Percentiles rank a stretch among this genome's conserved stretches.
phyloP scores from a whole-genome alignment of 2,888 invertebrate species.

The Spialia ferax region DNA sequence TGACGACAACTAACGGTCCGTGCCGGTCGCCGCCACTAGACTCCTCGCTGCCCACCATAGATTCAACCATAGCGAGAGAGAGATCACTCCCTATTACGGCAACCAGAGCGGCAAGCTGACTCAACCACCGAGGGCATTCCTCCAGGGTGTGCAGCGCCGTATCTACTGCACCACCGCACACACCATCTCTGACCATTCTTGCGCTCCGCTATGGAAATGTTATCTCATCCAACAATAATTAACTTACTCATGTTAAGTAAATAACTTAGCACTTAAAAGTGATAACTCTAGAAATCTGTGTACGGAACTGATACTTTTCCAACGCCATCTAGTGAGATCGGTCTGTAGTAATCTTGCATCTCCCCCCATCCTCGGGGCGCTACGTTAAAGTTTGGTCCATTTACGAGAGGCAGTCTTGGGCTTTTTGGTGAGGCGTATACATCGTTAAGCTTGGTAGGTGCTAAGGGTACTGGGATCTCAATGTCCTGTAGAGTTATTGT shows the following conservation, averaged over 20 bases:
- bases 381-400: constrained; percentile 91
- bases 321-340: constrained; percentile 90
- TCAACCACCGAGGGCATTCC: too few relatives aligned
- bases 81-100: too few relatives aligned
- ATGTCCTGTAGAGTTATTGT: constrained; percentile 65
- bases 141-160: too few relatives aligned
- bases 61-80: too few relatives aligned
- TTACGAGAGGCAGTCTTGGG: constrained; percentile 71
- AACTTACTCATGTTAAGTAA: neutral
- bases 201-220: constrained; percentile 3
- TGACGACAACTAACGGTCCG: too few relatives aligned
- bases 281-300: constrained; percentile 81
- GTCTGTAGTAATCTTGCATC: constrained; percentile 89
- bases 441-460: constrained; percentile 80
- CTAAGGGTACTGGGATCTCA: constrained; percentile 73
- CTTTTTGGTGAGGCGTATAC: constrained; percentile 79
- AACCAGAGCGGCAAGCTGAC: too few relatives aligned
- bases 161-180: too few relatives aligned
- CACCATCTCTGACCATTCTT: neutral
- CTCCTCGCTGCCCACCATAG: too few relatives aligned
- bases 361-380: constrained; percentile 94
- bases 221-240: constrained; percentile 2
- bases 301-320: constrained; percentile 66
- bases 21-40: too few relatives aligned
- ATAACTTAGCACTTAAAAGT: neutral